These are phyloP conservation scores for Hydrotaea cyrtoneurina DNA, from an alignment of 2,888 invertebrate species.

Conservation along the genomic window DNA sequence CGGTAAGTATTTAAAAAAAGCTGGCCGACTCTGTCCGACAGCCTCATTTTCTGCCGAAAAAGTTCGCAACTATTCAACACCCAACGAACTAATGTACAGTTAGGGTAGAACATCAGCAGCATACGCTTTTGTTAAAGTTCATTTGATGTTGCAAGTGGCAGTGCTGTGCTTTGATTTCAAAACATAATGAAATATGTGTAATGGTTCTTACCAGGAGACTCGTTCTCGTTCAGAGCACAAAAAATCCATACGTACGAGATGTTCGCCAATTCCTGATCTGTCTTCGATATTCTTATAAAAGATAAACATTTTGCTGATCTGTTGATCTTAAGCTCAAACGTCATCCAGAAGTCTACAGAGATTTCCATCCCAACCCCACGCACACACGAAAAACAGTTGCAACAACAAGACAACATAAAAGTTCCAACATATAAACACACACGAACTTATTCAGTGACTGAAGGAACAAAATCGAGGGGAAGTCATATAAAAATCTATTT, in stretches of 20 bases:
- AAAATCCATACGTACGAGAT: no score
- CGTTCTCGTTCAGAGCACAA: no score
- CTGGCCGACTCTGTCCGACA: no score
- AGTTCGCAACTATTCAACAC: constrained; percentile 57
- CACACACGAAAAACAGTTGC: no score
- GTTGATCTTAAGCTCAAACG: no score
- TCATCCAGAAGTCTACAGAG: no score
- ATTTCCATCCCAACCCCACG: no score
- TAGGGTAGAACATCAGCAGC: not conserved
- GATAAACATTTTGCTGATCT: no score
- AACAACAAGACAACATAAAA: not conserved
- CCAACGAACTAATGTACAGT: not conserved
- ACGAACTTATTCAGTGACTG: not conserved
- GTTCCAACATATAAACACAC: not conserved
- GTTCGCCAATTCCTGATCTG: no score
- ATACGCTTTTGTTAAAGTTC: constrained; percentile 23
- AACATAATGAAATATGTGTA: not conserved
- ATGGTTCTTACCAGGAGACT: no score
- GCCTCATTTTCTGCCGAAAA: not conserved
- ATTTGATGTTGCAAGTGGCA: constrained; percentile 16
- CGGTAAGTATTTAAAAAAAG: constrained; percentile 84
- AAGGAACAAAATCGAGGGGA: constrained; percentile 1
- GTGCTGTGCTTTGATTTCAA: not conserved
- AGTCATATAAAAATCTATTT: not conserved
- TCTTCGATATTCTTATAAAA: no score